Evolutionary conservation across 2,113 vertebrate genomes (phyloP).

Genomic region (Hystrix brachyura): DNA sequence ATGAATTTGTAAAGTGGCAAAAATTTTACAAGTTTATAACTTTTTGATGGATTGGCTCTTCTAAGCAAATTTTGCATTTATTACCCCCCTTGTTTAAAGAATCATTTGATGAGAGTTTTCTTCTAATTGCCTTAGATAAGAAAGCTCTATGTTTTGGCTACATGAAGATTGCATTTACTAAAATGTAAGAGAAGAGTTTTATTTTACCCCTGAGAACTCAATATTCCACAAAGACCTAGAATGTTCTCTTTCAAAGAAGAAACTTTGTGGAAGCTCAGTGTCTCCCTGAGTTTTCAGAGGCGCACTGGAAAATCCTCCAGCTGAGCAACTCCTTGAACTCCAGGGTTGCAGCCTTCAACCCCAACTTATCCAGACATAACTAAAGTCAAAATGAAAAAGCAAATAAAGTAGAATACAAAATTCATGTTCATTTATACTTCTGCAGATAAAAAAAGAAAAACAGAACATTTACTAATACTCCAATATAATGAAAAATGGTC

Average conservation of each 20-base stretch:
- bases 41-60: background rate
- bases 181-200: background rate
- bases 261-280: background rate
- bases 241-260: background rate
- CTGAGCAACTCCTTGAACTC: background rate
- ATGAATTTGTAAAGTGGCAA: constrained; percentile 1
- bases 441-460: background rate
- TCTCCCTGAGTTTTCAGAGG: background rate
- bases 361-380: background rate
- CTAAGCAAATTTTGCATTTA: background rate
- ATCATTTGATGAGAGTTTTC: background rate
- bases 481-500: background rate
- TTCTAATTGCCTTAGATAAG: background rate
- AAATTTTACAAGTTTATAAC: constrained; percentile 29
- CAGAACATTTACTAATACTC: background rate
- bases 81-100: background rate
- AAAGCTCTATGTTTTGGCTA: background rate
- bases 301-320: background rate
- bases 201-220: background rate
- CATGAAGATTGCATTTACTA: background rate
- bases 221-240: background rate
- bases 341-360: background rate
- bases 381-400: background rate
- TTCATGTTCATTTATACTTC: background rate
- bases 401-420: background rate